Conservation (phyloP, 2,113 vertebrate genomes). For the Pandion haliaetus region DNA sequence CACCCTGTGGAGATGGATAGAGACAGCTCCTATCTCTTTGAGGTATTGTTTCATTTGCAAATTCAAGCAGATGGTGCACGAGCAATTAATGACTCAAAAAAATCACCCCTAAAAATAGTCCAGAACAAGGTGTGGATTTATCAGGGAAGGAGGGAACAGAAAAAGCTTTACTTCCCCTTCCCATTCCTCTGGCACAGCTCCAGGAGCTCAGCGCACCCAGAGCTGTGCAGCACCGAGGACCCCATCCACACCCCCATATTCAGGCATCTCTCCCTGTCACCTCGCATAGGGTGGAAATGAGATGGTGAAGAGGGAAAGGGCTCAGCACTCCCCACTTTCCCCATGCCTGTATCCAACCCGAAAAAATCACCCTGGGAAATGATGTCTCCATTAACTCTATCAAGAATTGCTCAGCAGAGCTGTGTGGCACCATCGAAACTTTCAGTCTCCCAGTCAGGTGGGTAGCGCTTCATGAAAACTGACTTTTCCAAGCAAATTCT, state of each 20-base stretch:
- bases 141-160: background rate
- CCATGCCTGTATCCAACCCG: background rate
- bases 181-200: background rate
- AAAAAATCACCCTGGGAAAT: background rate
- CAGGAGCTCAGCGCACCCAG: fast-evolving
- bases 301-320: background rate
- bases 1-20: constrained; percentile 49
- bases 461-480: background rate
- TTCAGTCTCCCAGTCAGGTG: background rate
- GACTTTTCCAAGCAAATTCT: background rate
- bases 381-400: background rate
- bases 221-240: background rate
- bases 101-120: constrained; percentile 67
- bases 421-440: background rate
- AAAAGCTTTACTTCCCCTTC: background rate
- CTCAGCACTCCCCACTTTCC: background rate
- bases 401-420: background rate
- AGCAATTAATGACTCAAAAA: constrained; percentile 67
- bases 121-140: constrained; percentile 59
- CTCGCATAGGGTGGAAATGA: background rate
- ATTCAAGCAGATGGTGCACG: constrained; percentile 67
- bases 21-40: constrained; percentile 68
- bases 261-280: background rate
- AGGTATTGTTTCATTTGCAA: constrained; percentile 67
- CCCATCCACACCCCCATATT: background rate